Percentiles rank a stretch among this genome's conserved stretches.
phyloP scores from a whole-genome alignment of 2,797 vertebrate species.

The Xiphophorus birchmanni region DNA sequence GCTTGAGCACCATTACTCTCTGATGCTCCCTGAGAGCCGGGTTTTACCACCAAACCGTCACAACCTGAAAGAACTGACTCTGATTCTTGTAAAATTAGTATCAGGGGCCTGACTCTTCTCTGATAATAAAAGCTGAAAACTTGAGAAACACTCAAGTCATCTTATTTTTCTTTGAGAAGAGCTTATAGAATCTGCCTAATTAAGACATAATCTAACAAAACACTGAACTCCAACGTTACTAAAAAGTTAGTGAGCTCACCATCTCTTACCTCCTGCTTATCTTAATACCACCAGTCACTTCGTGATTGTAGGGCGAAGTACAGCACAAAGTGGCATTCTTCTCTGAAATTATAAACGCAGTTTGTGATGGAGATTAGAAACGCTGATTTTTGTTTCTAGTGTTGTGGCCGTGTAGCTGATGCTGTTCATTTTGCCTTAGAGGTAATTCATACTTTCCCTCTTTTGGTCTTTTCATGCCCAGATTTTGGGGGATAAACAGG shows the following conservation, averaged over 20 bases:
- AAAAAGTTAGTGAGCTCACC: neutral
- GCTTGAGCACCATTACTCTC: slow-evolving; percentile 4
- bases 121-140: neutral
- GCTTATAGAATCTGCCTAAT: neutral
- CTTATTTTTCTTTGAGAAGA: neutral
- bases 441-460: neutral
- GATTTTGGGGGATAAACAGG: neutral
- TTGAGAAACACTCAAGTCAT: neutral
- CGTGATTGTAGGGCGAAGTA: neutral
- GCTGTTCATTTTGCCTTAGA: neutral
- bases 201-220: neutral
- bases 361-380: neutral
- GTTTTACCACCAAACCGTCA: neutral
- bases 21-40: neutral
- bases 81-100: neutral
- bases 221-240: neutral
- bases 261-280: neutral
- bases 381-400: neutral
- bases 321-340: neutral
- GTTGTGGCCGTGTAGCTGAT: neutral
- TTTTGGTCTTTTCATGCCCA: neutral
- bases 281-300: neutral
- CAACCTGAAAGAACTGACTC: neutral
- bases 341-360: neutral
- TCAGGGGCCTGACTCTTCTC: neutral